Evolutionary conservation across 2,888 invertebrate genomes (phyloP).

Genomic region (Eudasyphora cyanicolor): DNA sequence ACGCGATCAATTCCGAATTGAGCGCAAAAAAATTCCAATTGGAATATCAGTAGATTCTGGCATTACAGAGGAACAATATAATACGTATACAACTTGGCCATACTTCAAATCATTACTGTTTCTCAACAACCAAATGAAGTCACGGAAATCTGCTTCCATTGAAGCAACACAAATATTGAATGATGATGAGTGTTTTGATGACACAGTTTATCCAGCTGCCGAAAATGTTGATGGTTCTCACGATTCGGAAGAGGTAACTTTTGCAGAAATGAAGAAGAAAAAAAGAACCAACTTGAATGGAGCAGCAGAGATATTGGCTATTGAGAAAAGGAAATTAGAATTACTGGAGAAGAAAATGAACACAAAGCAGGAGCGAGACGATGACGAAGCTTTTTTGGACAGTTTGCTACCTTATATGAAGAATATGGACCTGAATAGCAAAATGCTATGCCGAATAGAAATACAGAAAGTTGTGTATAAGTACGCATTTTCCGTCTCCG

Average conservation of each 20-base stretch:
- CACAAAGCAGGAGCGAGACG: slow-evolving; percentile 19
- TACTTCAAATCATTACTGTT: slow-evolving; percentile 44
- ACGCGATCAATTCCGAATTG: slow-evolving; percentile 10
- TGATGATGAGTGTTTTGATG: neutral
- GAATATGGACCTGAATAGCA: slow-evolving; percentile 30
- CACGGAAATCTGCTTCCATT: neutral
- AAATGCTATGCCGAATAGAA: slow-evolving; percentile 39
- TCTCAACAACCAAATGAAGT: slow-evolving; percentile 48
- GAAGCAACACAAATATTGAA: neutral
- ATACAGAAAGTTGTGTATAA: slow-evolving; percentile 24
- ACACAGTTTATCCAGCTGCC: neutral
- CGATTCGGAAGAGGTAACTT: neutral
- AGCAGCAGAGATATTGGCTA: neutral
- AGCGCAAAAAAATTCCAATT: slow-evolving; percentile 31
- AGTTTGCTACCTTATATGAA: slow-evolving; percentile 43
- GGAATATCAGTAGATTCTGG: slow-evolving; percentile 22
- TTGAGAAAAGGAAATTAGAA: slow-evolving; percentile 38
- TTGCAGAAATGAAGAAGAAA: neutral
- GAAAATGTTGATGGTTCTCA: neutral
- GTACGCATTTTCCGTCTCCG: neutral
- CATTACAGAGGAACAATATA: slow-evolving; percentile 14
- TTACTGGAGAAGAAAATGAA: slow-evolving; percentile 29
- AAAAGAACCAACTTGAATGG: neutral
- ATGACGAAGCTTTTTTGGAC: slow-evolving; percentile 42
- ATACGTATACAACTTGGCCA: slow-evolving; percentile 19